These are phyloP conservation scores for Sardina pilchardus DNA, from an alignment of 2,113 vertebrate species.

Conservation along the genomic window DNA sequence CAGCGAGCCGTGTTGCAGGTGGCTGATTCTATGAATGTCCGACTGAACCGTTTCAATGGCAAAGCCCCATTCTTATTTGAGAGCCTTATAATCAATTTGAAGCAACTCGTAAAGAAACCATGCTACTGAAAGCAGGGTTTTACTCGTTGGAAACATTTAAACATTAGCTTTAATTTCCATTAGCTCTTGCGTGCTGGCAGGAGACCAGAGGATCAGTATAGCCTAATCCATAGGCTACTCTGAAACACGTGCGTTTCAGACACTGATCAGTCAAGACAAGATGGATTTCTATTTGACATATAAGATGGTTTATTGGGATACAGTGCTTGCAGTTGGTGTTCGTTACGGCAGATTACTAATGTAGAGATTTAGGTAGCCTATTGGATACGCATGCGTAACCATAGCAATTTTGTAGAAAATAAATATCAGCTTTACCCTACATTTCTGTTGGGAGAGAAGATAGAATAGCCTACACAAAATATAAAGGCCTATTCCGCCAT, in stretches of 20 bases:
- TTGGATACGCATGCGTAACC: slow-evolving; percentile 35
- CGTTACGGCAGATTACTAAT: not conserved
- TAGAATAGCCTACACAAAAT: not conserved
- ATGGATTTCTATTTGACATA: slow-evolving; percentile 21
- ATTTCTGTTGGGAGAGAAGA: not conserved
- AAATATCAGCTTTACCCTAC: slow-evolving; percentile 16
- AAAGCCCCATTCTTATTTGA: slow-evolving; percentile 55
- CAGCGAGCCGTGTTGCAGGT: slow-evolving; percentile 67
- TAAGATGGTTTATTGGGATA: slow-evolving; percentile 64
- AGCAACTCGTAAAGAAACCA: slow-evolving; percentile 58
- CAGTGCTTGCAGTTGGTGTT: slow-evolving; percentile 53
- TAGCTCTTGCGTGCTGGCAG: not conserved
- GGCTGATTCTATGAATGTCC: slow-evolving; percentile 57
- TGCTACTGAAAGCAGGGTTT: not conserved
- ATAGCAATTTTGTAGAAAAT: slow-evolving; percentile 36
- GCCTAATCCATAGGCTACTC: not conserved
- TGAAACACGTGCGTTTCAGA: slow-evolving; percentile 16
- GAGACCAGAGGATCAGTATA: not conserved
- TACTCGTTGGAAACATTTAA: not conserved
- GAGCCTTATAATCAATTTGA: slow-evolving; percentile 70
- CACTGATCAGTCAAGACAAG: not conserved
- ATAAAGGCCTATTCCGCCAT: slow-evolving; percentile 27
- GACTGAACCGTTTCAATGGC: slow-evolving; percentile 56
- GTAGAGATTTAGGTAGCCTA: not conserved
- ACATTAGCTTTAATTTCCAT: slow-evolving; percentile 3